Evolutionary conservation across 2,113 vertebrate species (phyloP).

Genomic region (Myocastor coypus): DNA sequence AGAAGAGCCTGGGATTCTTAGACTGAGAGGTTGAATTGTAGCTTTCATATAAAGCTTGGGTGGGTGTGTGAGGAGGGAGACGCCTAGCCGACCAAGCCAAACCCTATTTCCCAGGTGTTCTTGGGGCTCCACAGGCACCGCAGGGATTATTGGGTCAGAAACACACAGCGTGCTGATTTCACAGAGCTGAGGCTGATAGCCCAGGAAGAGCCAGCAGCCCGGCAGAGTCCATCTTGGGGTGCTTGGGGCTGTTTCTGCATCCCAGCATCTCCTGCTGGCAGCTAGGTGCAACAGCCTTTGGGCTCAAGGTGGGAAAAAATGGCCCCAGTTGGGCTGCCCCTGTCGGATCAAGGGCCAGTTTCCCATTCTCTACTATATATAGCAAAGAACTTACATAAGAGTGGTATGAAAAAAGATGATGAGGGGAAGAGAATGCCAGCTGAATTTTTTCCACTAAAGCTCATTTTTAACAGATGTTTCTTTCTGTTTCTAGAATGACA

Average conservation of each 20-base stretch:
- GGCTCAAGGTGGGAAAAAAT: not conserved
- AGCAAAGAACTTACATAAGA: constrained; percentile 76
- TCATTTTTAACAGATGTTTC: constrained; percentile 85
- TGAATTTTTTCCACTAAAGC: constrained; percentile 86
- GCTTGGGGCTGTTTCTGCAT: not conserved
- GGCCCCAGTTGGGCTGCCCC: not conserved
- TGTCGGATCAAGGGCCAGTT: constrained; percentile 23
- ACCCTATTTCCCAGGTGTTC: constrained; percentile 42
- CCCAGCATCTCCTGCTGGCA: not conserved
- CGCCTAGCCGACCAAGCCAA: not conserved
- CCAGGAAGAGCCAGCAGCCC: not conserved
- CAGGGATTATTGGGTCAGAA: constrained; percentile 33
- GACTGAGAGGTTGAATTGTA: not conserved
- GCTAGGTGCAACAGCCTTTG: not conserved
- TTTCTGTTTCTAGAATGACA: constrained; percentile 77
- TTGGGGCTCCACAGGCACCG: constrained; percentile 19
- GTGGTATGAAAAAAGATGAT: constrained; percentile 67
- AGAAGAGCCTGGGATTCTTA: not conserved
- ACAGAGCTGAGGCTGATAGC: not conserved
- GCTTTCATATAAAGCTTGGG: not conserved
- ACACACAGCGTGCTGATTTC: not conserved
- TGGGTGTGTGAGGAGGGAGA: not conserved
- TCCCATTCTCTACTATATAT: constrained; percentile 76
- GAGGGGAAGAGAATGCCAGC: constrained; percentile 69
- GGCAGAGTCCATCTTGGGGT: accelerated